A percentile compares a stretch with the other conserved stretches of the same genome.
phyloP scores from a whole-genome alignment of 1,140 invertebrate genomes.

The Cataglyphis hispanica region DNA sequence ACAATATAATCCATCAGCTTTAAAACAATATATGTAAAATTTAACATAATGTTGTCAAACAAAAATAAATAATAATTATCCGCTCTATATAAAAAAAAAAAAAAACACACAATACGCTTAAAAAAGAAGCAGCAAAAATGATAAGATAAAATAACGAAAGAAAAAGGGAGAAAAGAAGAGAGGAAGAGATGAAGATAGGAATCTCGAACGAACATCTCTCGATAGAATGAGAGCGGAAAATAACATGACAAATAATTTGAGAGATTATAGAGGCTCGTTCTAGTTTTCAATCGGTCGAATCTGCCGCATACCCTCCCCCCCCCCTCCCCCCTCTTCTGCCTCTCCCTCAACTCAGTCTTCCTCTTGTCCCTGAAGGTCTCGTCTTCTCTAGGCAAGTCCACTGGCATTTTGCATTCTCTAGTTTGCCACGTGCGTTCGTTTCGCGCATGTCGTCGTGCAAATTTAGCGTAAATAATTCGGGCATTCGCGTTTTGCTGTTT shows the following conservation, averaged over 20 bases:
- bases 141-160: background rate
- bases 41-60: background rate
- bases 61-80: background rate
- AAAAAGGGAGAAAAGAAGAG: background rate
- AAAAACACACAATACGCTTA: background rate
- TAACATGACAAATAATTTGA: slow-evolving; percentile 75
- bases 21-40: background rate
- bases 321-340: slow-evolving; percentile 3
- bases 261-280: slow-evolving; percentile 76
- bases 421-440: slow-evolving; percentile 64
- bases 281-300: slow-evolving; percentile 77
- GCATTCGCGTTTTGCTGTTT: slow-evolving; percentile 39
- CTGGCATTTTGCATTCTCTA: slow-evolving; percentile 68
- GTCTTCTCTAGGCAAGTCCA: background rate
- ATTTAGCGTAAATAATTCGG: slow-evolving; percentile 78
- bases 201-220: background rate
- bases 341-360: background rate
- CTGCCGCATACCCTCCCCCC: slow-evolving; percentile 47
- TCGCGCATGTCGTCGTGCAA: slow-evolving; percentile 66
- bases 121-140: background rate
- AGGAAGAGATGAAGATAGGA: background rate
- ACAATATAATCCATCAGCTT: too few relatives aligned
- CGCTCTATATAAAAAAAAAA: background rate
- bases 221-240: slow-evolving; percentile 69
- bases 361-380: background rate